Evolutionary conservation across 1,140 invertebrate species (phyloP), one percentile per base, ranked within the genome.

Genomic region (Bombus vancouverensis): DNA sequence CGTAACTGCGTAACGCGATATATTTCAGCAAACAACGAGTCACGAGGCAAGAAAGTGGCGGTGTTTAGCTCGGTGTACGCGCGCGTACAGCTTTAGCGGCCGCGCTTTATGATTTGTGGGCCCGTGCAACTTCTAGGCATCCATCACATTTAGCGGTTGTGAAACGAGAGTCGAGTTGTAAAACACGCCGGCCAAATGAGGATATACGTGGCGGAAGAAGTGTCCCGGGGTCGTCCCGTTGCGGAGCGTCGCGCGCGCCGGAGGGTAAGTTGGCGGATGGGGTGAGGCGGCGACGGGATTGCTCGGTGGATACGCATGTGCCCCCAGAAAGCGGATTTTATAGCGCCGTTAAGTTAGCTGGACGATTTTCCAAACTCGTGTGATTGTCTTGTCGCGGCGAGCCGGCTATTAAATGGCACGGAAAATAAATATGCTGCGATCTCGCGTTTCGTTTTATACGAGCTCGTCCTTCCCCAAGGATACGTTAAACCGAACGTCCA

Each of bases 151-250:
- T 92, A 92, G 91, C 91, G 92, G 88, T 91, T 68, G 88, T 78
- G 88, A 92, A 92, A 90, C 87, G 88, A 90, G 89, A 92, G 89
- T 88, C 91, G 88, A 93, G 91, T 92, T 93, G 92, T 93, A 91
- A 92, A 93, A 92, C 92, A 91, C 87, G 79, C 76, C 74, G 84
- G 76, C 77, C 89, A 93, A 93, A 93, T 92, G 92, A 93, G 92
- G 84, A 93, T 93, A 90, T 92, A 93, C 89, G 91, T 88, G 92
- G 90, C 82, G 83, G 89, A 92, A 92, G 87, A 88, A 91, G 87
- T 89, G 88, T 89, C 83, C 84, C 86, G 87, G 82, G 81, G 88
- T 89, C 76, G 87, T 90, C 89, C 87, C 83, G 85, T 87, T 83
- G 70, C 81, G 84, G 70, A 89, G 47, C 62, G 37, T 66, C 79